A percentile compares a stretch with the other conserved stretches of the same genome.
phyloP scores from a whole-genome alignment of 2,797 vertebrate genomes.

The Syndactyla subalaris region DNA sequence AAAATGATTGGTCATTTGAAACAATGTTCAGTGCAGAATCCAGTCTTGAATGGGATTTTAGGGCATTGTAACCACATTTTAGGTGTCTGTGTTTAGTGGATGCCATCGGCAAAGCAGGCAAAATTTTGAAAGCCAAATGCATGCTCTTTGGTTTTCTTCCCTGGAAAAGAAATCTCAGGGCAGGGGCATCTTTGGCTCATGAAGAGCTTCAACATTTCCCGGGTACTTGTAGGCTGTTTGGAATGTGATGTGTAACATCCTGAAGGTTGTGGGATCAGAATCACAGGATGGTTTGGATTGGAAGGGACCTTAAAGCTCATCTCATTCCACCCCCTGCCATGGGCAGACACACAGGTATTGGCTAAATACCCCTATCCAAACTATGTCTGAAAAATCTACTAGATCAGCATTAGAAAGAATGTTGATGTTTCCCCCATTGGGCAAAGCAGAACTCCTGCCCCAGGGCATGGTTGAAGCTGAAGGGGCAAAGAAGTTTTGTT shows the following conservation, averaged over 20 bases:
- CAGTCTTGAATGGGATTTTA: background rate
- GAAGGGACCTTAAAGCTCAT: background rate
- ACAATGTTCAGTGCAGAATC: background rate
- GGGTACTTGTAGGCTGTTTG: accelerated
- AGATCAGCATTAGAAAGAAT: background rate
- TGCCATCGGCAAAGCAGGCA: background rate
- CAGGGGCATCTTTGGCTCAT: background rate
- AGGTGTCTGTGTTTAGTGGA: background rate
- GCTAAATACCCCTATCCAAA: background rate
- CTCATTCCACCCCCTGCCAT: background rate
- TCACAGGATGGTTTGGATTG: background rate
- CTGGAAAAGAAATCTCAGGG: background rate
- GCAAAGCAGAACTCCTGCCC: background rate
- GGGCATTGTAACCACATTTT: background rate
- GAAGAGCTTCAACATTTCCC: background rate
- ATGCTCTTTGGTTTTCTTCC: background rate
- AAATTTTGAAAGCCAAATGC: background rate
- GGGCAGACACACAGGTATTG: background rate
- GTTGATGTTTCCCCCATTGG: accelerated
- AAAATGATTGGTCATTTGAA: background rate
- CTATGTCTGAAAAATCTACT: background rate
- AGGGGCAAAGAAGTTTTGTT: background rate
- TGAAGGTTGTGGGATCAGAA: accelerated
- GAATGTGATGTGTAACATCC: background rate
- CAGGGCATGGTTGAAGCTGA: accelerated